A percentile compares a stretch with the other conserved stretches of the same genome.
These are phyloP conservation scores for Ancistrus triradiatus DNA, from an alignment of 2,113 vertebrate species.

Conservation along the genomic window DNA sequence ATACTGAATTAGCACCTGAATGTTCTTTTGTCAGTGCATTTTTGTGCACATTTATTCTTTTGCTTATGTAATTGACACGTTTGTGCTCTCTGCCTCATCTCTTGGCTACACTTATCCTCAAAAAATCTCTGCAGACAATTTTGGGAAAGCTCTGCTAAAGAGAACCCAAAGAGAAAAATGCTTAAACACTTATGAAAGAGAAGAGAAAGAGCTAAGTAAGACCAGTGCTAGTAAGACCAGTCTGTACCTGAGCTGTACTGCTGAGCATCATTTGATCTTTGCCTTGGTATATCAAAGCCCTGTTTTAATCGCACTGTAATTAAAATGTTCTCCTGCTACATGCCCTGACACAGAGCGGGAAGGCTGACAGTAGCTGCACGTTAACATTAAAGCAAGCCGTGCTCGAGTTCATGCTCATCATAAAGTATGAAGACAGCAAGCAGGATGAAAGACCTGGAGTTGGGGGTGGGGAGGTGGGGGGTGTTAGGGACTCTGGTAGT, in stretches of 20 bases:
- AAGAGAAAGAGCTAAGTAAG: neutral
- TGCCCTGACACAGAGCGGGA: conserved; percentile 1
- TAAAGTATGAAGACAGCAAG: neutral
- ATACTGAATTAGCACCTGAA: too few species aligned
- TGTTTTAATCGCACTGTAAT: conserved; percentile 8
- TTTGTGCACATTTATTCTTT: too few species aligned
- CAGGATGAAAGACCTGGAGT: neutral
- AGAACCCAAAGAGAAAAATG: neutral
- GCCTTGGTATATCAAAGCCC: neutral
- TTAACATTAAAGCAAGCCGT: conserved; percentile 2
- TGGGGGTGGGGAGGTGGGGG: too few species aligned
- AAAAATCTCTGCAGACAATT: too few species aligned
- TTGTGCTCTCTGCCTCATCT: too few species aligned
- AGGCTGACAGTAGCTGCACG: conserved; percentile 9
- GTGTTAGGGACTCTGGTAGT: neutral
- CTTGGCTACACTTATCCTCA: too few species aligned
- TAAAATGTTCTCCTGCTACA: conserved; percentile 9
- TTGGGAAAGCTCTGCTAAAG: too few species aligned
- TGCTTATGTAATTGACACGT: too few species aligned
- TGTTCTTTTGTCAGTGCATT: too few species aligned
- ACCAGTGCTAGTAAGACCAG: neutral
- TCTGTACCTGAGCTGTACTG: conserved; percentile 1
- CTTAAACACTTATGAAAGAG: neutral
- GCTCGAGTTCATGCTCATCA: conserved; percentile 8
- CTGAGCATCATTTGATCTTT: conserved; percentile 6